Evolutionary conservation across 2,888 invertebrate species (phyloP).

Genomic region (Lochmaea capreae): DNA sequence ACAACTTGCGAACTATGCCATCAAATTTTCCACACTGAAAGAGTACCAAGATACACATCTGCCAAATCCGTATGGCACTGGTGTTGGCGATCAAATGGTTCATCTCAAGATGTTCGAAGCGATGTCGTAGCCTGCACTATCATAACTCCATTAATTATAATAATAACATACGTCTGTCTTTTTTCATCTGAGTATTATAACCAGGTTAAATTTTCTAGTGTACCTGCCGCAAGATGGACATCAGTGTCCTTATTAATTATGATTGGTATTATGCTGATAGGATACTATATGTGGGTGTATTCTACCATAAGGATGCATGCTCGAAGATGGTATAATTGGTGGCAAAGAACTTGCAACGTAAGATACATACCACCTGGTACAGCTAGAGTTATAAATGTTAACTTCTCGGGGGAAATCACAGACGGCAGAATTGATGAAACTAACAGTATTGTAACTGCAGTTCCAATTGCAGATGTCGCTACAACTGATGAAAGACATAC

Average conservation of each 20-base stretch:
- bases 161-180: slow-evolving; percentile 68
- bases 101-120: slow-evolving; percentile 62
- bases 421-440: background rate
- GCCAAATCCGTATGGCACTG: slow-evolving; percentile 71
- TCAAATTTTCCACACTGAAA: slow-evolving; percentile 73
- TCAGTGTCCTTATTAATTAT: slow-evolving; percentile 66
- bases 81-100: slow-evolving; percentile 64
- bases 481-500: background rate
- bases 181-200: slow-evolving; percentile 68
- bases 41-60: slow-evolving; percentile 72
- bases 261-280: slow-evolving; percentile 67
- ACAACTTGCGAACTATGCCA: slow-evolving; percentile 81
- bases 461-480: background rate
- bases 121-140: slow-evolving; percentile 71
- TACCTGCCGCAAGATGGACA: slow-evolving; percentile 67
- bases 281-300: slow-evolving; percentile 68
- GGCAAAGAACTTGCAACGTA: slow-evolving; percentile 69
- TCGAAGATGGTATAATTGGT: slow-evolving; percentile 69
- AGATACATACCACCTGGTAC: slow-evolving; percentile 53
- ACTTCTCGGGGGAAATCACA: background rate
- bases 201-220: slow-evolving; percentile 64
- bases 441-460: background rate
- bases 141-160: slow-evolving; percentile 70
- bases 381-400: slow-evolving; percentile 7
- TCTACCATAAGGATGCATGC: slow-evolving; percentile 67